Evolutionary conservation across 2,113 vertebrate species (phyloP).

Genomic region (Mirza zaza): DNA sequence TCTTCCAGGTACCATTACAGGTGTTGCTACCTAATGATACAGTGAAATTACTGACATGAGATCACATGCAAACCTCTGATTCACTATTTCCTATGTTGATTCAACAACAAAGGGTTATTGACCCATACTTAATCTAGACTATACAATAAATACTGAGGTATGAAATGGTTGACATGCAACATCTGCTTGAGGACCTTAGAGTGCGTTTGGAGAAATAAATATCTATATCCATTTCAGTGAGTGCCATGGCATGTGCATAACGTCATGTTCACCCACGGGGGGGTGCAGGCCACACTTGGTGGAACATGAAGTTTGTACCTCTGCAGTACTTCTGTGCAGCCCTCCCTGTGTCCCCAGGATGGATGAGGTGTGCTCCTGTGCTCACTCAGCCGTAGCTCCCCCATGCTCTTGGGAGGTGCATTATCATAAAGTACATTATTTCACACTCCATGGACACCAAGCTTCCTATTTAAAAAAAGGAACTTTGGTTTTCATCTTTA

Average conservation of each 20-base stretch:
- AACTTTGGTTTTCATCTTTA: background rate
- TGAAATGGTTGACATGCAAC: background rate
- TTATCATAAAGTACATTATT: background rate
- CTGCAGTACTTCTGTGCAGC: rapidly evolving
- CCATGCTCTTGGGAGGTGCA: no score
- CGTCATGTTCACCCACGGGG: background rate
- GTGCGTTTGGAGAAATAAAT: background rate
- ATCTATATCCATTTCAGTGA: background rate
- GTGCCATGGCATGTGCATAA: rapidly evolving
- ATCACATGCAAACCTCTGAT: background rate
- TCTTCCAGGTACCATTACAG: background rate
- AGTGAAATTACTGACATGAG: background rate
- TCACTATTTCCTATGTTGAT: background rate
- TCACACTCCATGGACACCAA: no score
- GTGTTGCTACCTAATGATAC: background rate
- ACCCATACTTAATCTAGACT: background rate
- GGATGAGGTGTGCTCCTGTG: rapidly evolving
- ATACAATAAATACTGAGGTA: background rate
- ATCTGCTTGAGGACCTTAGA: background rate
- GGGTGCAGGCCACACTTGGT: rapidly evolving
- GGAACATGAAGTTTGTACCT: rapidly evolving
- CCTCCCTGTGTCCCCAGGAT: background rate
- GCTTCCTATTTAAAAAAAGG: background rate
- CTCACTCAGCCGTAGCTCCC: rapidly evolving
- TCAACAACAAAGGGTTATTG: background rate